These are phyloP conservation scores for Gymnorhina tibicen DNA, from an alignment of 2,113 vertebrate species.

Conservation along the genomic window DNA sequence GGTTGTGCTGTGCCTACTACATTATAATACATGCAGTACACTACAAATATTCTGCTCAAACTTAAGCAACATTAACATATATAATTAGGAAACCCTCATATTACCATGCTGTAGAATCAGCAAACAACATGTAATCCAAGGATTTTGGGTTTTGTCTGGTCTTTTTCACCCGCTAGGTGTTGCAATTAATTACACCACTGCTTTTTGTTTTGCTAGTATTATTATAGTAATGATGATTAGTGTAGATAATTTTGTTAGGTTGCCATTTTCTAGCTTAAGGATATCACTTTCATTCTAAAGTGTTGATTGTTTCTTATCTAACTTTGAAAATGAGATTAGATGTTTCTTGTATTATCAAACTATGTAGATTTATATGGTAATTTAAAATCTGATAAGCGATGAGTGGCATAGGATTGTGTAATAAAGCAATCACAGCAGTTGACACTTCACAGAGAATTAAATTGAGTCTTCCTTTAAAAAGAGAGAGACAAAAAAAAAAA, in stretches of 20 bases:
- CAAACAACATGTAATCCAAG: not conserved
- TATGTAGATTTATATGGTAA: constrained; percentile 70
- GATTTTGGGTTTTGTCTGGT: not conserved
- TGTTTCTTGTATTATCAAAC: constrained; percentile 59
- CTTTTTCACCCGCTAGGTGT: constrained; percentile 52
- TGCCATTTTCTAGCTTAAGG: constrained; percentile 56
- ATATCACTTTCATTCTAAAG: constrained; percentile 63
- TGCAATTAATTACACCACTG: constrained; percentile 70
- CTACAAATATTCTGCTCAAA: not conserved
- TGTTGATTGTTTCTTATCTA: constrained; percentile 73
- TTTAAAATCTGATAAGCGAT: constrained; percentile 71
- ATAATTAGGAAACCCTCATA: not conserved
- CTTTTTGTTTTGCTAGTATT: constrained; percentile 67
- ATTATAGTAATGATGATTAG: constrained; percentile 65
- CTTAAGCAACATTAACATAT: not conserved
- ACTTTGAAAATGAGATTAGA: constrained; percentile 73
- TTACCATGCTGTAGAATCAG: not conserved
- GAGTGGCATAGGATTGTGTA: constrained; percentile 56
- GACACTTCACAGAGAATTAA: constrained; percentile 55
- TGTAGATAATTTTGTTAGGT: constrained; percentile 67
- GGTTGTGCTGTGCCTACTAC: not conserved
- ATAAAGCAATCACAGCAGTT: constrained; percentile 64
- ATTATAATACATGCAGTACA: not conserved
- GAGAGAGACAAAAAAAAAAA: not conserved
- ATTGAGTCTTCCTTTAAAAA: constrained; percentile 14